Base-by-base conservation (phyloP, 1,140 invertebrate species). In the Drosophila kepulauana region DNA sequence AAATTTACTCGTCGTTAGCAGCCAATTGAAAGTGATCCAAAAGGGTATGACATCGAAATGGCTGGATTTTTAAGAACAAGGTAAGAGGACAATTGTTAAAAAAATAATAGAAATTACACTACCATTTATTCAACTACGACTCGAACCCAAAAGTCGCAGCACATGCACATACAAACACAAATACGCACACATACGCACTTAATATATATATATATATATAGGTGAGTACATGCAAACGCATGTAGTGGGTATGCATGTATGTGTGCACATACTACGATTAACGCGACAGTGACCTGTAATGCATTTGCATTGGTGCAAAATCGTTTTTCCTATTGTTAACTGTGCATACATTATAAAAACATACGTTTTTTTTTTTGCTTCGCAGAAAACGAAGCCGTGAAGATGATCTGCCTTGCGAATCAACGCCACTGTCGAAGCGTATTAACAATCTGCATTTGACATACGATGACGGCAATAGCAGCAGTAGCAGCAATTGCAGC, bases 391-490 rank as follows among this genome's bases (percentile, higher is more conserved):
- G 91, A 20, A 92, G 91, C 73, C 79, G 91, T 38, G 91, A 92
- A 70, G 91, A 92, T 46, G 91, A 92, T 57, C 65, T 81, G 25
- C 70, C 68, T 3, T 92, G 88, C 54, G 91, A 92, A 15, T 91
- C 91, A 5, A 82, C 86, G 15, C 91, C 91, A 46, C 67, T 92
- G 2, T 92, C 91, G 3, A 92, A 92, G 57, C 86, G 91, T 43
- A 92, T 92, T 11, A 92, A 92, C 69, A 92, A 91, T 76, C 66
- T 92, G 52, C 85, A 92, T 67, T 69, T 92, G 15, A 92, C 82
- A 56, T 86, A 87, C 28, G 91, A 92, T 13, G 91, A 92, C 48
- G 79, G 81, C 0, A 91, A 89, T 25, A 90, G 87, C 43, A 86
- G 77, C 72, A 90, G 79, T 46, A 90, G 81, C 61, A 90, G 79